Evolutionary conservation across 2,797 vertebrate species (phyloP).

Genomic region (Neomorphus geoffroyi): DNA sequence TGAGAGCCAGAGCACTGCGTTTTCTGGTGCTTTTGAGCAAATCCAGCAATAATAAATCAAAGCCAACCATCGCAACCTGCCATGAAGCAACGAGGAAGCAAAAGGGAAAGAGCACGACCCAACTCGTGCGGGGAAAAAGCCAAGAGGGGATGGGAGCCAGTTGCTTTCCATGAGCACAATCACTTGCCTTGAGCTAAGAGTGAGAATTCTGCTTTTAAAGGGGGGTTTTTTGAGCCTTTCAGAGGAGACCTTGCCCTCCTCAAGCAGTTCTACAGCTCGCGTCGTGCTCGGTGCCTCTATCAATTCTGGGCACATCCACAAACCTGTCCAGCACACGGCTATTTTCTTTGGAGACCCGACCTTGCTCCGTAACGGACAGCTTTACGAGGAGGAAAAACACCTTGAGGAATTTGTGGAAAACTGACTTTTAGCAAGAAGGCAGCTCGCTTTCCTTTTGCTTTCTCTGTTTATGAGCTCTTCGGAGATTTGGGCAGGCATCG

Average conservation of each 20-base stretch:
- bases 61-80: neutral
- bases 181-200: neutral
- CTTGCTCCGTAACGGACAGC: neutral
- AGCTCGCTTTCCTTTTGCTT: neutral
- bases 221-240: neutral
- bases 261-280: neutral
- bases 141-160: neutral
- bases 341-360: neutral
- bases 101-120: neutral
- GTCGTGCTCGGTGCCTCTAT: rapidly evolving
- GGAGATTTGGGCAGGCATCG: neutral
- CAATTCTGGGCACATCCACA: neutral
- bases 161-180: neutral
- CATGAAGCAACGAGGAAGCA: neutral
- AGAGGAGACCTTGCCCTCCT: neutral
- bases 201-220: neutral
- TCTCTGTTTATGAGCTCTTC: neutral
- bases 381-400: neutral
- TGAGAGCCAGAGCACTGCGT: rapidly evolving
- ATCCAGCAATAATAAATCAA: neutral
- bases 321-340: neutral
- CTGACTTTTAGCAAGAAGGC: neutral
- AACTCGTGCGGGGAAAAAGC: neutral
- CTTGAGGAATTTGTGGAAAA: neutral
- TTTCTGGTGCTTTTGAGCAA: neutral